Evolutionary conservation across 2,113 vertebrate genomes (phyloP), one percentile per base, ranked within the genome.

Genomic region (Halcyon senegalensis): DNA sequence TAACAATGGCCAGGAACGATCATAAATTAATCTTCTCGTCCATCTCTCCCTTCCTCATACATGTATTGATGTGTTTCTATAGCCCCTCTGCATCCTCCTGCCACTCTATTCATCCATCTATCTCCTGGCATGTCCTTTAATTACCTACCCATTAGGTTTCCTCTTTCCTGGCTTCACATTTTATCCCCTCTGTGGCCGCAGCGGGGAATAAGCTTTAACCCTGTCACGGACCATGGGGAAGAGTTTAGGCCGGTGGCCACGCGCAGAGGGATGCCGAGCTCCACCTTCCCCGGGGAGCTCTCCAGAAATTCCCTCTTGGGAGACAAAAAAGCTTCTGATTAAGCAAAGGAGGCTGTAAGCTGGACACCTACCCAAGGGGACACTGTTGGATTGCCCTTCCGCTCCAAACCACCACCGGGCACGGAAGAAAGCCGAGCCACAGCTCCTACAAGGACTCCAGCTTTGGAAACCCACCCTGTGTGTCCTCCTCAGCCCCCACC

Each of bases 111-210:
- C 91, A 93, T 96, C 87, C 85, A 23, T 93, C 72, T 84, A 87
- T 62, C 84, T 41, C 51, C 43, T 70, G 84, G 73, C 91, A 94
- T 44, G 13, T 67, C 95, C 96, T 95, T 95, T 96, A 96, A 96
- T 96, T 96, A 98, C 77, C 82, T 89, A 8, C 56, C 90, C 77
- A 90, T 92, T 96, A 97, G 74, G 83, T 87, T 88, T 92, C 83
- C 78, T 91, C 72, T 68, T 83, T 50, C 79, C 87, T 63, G 68
- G 37, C 84, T 84, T 35, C 84, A 82, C 75, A 63, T 93, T 92
- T 95, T 68, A 51, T 75, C 77, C 83, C 50, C 19, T 89, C 39
- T 91, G 55, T 50, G 62, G 78, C 9, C 89, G 72, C 58, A 56
- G 60, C 1, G 1, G 41, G 84, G 58, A 87, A 84, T 48, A 70